A percentile compares a stretch with the other conserved stretches of the same genome.
Evolutionary conservation across 37 sponge, comb jelly and placozoan genomes (phyloP).

Genomic region (Aplysina aerophoba): DNA sequence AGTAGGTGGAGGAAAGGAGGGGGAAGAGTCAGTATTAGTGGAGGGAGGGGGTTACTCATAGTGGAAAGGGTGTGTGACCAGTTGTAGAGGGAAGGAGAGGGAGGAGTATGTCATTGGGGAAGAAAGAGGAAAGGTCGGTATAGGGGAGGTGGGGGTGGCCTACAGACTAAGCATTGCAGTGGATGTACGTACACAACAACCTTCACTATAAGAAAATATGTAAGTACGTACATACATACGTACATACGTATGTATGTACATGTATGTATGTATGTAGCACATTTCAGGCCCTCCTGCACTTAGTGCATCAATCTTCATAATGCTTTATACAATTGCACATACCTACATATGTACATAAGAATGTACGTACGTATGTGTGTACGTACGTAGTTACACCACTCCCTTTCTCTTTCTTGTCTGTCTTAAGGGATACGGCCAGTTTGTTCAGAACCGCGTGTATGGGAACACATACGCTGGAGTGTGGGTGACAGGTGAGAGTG

Average conservation of each 20-base stretch:
- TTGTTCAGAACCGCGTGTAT: constrained; percentile 84
- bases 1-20: no score
- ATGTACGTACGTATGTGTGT: not conserved
- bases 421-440: constrained; percentile 82
- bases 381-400: not conserved
- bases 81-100: no score
- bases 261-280: not conserved
- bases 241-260: not conserved
- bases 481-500: constrained; percentile 87
- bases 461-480: constrained; percentile 88
- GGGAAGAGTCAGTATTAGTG: not conserved
- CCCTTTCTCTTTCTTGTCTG: no score
- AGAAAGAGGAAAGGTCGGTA: no score
- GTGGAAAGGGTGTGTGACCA: no score
- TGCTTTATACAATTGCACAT: no score
- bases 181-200: no score
- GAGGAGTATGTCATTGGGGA: no score
- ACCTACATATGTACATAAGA: not conserved
- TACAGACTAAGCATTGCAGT: no score
- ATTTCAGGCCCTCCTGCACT: not conserved
- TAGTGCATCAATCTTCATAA: not conserved
- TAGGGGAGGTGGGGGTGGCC: no score
- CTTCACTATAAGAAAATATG: no score
- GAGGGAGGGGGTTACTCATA: no score
- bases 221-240: not conserved